Conservation (phyloP, 1,140 invertebrate species). For the Protaetia brevitarsis region DNA sequence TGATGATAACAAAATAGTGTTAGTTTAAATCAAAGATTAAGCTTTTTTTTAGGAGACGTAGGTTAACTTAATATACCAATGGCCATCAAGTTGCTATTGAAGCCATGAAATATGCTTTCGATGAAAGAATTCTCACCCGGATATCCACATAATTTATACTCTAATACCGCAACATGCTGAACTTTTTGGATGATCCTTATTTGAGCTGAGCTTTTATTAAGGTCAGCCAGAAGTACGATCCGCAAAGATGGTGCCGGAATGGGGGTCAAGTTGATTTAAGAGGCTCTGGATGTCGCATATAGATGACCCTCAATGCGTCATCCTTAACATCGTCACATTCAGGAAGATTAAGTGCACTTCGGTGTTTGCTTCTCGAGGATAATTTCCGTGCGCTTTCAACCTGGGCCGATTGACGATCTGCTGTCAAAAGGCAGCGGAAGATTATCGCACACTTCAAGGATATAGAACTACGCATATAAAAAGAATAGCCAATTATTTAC, state of each 20-base stretch:
- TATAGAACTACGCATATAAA: too few relatives aligned
- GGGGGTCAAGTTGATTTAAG: constrained; percentile 3
- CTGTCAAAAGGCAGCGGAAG: too few relatives aligned
- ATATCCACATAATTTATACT: neutral
- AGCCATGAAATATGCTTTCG: neutral
- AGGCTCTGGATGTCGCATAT: constrained; percentile 8
- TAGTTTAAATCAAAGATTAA: too few relatives aligned
- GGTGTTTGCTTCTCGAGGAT: neutral
- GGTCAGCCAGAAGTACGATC: neutral
- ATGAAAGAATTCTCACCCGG: neutral
- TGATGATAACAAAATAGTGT: too few relatives aligned
- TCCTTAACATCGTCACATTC: constrained; percentile 1
- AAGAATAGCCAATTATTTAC: too few relatives aligned
- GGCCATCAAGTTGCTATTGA: too few relatives aligned
- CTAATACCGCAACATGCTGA: neutral
- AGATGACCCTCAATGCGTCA: constrained; percentile 11
- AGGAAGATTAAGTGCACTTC: constrained; percentile 2
- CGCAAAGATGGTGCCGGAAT: neutral
- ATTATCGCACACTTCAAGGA: too few relatives aligned
- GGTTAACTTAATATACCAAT: too few relatives aligned
- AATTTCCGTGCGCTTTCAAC: too few relatives aligned
- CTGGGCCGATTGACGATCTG: too few relatives aligned
- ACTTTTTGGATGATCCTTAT: constrained; percentile 4
- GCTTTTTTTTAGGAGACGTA: too few relatives aligned
- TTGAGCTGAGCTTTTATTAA: constrained; percentile 1